A percentile compares a stretch with the other conserved stretches of the same genome.
Evolutionary conservation across 2,797 vertebrate species (phyloP).

Genomic region (Halcyon badia): DNA sequence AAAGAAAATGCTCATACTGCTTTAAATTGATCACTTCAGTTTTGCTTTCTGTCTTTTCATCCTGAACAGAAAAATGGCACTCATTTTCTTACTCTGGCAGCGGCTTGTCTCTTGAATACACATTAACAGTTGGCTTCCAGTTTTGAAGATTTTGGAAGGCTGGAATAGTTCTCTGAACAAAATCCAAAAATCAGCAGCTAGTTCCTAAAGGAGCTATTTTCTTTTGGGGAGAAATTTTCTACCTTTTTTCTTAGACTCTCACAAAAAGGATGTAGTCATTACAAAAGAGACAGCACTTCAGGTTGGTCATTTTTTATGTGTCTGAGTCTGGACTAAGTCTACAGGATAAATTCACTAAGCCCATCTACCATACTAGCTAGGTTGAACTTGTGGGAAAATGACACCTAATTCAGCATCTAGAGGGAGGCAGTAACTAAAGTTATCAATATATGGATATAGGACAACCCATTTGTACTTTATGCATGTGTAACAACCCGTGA

Average conservation of each 20-base stretch:
- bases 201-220: neutral
- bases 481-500: neutral
- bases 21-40: neutral
- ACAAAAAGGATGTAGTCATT: neutral
- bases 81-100: neutral
- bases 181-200: neutral
- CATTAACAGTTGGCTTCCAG: neutral
- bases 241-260: neutral
- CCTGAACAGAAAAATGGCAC: neutral
- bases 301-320: fast-evolving
- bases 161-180: neutral
- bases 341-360: neutral
- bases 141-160: neutral
- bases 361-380: neutral
- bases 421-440: neutral
- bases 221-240: neutral
- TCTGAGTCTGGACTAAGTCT: neutral
- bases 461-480: neutral
- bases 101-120: neutral
- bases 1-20: neutral
- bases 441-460: neutral
- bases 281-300: neutral
- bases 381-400: neutral
- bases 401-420: neutral
- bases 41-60: neutral